These are phyloP conservation scores for Falcunculus frontatus DNA, from an alignment of 2,113 vertebrate species.

Conservation along the genomic window DNA sequence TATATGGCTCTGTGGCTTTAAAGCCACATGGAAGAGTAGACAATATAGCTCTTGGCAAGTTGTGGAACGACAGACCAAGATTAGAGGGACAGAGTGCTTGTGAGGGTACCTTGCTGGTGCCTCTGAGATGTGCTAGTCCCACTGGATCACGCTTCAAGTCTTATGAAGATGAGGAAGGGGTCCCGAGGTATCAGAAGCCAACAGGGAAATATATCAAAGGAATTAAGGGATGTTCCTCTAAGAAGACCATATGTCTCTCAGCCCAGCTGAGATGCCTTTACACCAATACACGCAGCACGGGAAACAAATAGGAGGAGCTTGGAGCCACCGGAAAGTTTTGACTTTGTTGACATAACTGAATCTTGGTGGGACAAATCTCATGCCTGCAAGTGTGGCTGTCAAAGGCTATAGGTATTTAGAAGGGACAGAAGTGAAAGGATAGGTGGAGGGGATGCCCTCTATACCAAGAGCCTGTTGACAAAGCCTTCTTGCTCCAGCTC, in stretches of 20 bases:
- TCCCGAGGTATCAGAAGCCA: not conserved
- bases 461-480: not conserved
- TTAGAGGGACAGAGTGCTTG: not conserved
- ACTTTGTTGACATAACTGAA: not conserved
- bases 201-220: not conserved
- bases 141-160: accelerated
- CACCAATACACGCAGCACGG: no score
- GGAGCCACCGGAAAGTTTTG: not conserved
- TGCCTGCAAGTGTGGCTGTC: not conserved
- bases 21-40: not conserved
- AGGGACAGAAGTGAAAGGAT: not conserved
- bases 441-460: not conserved
- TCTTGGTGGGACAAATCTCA: not conserved
- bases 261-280: not conserved
- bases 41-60: not conserved
- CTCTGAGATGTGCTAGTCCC: not conserved
- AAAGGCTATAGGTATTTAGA: not conserved
- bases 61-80: not conserved
- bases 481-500: not conserved
- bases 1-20: not conserved
- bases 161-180: not conserved
- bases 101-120: accelerated
- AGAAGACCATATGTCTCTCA: not conserved
- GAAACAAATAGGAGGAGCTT: not conserved
- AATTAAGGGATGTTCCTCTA: not conserved